phyloP scores from a whole-genome alignment of 37 sponge, comb jelly and placozoan genomes.

The Spongilla lacustris region DNA sequence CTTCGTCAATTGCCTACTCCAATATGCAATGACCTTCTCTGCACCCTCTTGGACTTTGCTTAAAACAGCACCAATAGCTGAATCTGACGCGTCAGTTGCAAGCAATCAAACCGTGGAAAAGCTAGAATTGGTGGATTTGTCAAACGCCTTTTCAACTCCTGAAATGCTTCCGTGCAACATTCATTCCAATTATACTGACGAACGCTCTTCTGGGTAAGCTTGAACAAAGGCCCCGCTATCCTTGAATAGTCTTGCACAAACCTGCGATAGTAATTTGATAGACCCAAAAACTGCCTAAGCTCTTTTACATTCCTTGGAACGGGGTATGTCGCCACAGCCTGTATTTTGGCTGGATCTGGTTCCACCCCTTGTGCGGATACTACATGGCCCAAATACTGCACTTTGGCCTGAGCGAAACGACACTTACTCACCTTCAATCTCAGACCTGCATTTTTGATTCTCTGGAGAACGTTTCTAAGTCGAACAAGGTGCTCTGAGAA shows the following conservation, averaged over 20 bases:
- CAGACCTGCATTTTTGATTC: constrained; percentile 13
- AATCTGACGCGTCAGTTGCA: constrained; percentile 26
- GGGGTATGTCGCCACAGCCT: constrained; percentile 25
- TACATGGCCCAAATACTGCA: constrained; percentile 31
- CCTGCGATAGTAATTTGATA: constrained; percentile 39
- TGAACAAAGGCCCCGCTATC: constrained; percentile 38
- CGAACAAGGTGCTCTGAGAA: constrained; percentile 28
- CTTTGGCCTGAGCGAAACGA: constrained; percentile 1
- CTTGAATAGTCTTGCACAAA: constrained; percentile 24
- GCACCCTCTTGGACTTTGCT: constrained; percentile 29
- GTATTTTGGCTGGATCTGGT: constrained; percentile 17
- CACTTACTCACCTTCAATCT: constrained; percentile 16
- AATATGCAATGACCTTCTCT: constrained; percentile 31
- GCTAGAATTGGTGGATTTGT: constrained; percentile 44
- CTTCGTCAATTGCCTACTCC: constrained; percentile 38
- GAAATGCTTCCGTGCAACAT: constrained; percentile 28
- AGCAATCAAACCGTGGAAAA: constrained; percentile 20
- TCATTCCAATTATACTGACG: constrained; percentile 15
- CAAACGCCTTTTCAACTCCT: constrained; percentile 9
- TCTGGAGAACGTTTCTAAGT: neutral
- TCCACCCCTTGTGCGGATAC: constrained; percentile 19
- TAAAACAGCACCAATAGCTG: constrained; percentile 41
- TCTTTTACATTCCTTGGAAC: constrained; percentile 25
- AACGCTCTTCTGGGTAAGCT: neutral
- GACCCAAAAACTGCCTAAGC: constrained; percentile 38